These are phyloP conservation scores for Phrynocephalus guinanensis DNA, from an alignment of 2,797 vertebrate genomes.

Conservation along the genomic window DNA sequence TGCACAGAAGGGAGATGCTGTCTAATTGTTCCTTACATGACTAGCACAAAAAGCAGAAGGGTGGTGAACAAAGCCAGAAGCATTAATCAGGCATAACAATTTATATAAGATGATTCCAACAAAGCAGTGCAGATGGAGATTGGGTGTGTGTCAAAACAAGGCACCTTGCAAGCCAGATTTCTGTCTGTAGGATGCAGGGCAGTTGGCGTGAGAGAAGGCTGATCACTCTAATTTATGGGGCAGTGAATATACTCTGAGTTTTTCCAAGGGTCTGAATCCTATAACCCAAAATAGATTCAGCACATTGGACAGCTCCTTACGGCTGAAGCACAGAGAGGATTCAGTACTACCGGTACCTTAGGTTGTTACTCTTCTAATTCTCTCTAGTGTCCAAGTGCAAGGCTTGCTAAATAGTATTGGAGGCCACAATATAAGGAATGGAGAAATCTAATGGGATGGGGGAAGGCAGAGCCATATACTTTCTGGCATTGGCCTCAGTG, in stretches of 20 bases:
- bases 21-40: conserved; percentile 64
- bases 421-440: no score
- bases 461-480: no score
- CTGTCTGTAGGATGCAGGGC: background rate
- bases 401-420: no score
- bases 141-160: background rate
- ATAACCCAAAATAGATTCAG: no score
- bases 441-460: no score
- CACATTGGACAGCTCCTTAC: background rate
- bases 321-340: background rate
- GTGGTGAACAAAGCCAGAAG: conserved; percentile 38
- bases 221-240: background rate
- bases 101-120: conserved; percentile 33
- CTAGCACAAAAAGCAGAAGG: conserved; percentile 53
- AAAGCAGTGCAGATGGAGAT: background rate
- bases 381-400: no score
- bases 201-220: no score
- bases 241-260: background rate
- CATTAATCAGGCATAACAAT: conserved; percentile 34
- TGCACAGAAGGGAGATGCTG: conserved; percentile 41
- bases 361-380: no score
- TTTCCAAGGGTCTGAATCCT: background rate
- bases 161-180: background rate
- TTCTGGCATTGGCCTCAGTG: no score
- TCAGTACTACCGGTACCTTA: background rate